Base-by-base conservation (phyloP, 2,888 invertebrate species). In the Drosophila nr. perissopoda region DNA sequence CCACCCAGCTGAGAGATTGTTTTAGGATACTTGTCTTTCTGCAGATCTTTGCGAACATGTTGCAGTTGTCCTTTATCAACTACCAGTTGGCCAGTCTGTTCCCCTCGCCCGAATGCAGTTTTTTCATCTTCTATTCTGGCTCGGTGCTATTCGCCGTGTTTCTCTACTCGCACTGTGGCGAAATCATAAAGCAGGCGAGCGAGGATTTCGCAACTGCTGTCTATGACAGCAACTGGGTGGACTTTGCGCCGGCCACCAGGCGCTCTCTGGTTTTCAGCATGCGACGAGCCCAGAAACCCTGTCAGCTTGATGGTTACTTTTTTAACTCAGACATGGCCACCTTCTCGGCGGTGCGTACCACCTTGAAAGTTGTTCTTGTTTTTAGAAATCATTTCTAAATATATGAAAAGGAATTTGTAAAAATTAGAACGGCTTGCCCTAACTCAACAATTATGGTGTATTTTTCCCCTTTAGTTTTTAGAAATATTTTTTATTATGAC, bases 271-370 rank as follows among this genome's bases (percentile, higher is more conserved):
- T 81, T 8, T 27, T 83, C 1, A 69, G 70, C 48, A 63, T 67
- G 10, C 81, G 81, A 78, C 83, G 83, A 0, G 77, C 83, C 7
- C 83, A 83, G 51, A 49, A 51, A 0, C 80, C 83, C 0, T 82
- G 85, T 31, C 80, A 78, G 61, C 75, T 83, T 29, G 66, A 69
- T 11, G 85, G 83, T 0, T 83, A 80, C 46, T 73, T 83, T 36
- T 72, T 83, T 18, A 83, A 82, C 57, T 70, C 83, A 11, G 83
- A 81, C 66, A 83, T 82, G 83, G 83, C 75, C 18, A 85, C 83
- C 10, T 85, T 85, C 33, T 83, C 82, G 2, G 53, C 81, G 71
- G 83, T 83, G 52, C 42, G 85, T 70, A 36, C 25, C 46, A 25
- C 4, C 16, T 46, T 25, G 8, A 46, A 21, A 21, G 13, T 4